These are phyloP conservation scores for Rhagophthalmus giganteus DNA, from an alignment of 2,888 invertebrate species.

Conservation along the genomic window DNA sequence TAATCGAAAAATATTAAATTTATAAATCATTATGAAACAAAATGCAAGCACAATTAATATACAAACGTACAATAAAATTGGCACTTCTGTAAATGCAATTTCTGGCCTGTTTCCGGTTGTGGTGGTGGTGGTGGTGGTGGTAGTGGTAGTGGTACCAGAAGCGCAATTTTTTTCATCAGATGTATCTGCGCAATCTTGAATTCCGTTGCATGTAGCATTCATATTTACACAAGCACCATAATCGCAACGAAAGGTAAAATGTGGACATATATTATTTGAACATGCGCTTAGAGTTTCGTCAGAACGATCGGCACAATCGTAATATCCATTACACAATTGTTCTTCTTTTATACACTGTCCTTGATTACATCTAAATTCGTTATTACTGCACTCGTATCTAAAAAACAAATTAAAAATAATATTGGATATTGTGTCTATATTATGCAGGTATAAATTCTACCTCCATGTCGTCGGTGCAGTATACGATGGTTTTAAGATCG, in stretches of 20 bases:
- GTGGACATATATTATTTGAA: conserved; percentile 33
- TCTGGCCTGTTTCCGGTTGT: no score
- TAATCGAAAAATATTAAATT: no score
- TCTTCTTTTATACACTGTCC: conserved; percentile 51
- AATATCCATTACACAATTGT: conserved; percentile 54
- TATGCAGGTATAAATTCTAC: neutral
- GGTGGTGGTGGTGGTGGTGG: neutral
- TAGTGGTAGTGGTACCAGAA: neutral
- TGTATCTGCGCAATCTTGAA: conserved; percentile 56
- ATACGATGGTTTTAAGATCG: neutral
- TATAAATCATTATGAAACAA: no score
- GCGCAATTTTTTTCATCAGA: conserved; percentile 54
- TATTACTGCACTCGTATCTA: neutral
- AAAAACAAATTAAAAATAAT: neutral
- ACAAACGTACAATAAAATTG: no score
- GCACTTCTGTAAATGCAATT: no score
- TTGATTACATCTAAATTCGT: conserved; percentile 17
- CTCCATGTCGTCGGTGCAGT: no score
- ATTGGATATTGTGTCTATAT: neutral
- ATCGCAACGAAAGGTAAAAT: conserved; percentile 40
- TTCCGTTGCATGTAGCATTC: conserved; percentile 59
- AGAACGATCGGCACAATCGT: conserved; percentile 56
- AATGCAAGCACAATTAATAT: no score
- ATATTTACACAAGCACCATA: conserved; percentile 50
- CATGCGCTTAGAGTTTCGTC: conserved; percentile 41